Evolutionary conservation across 2,113 vertebrate species (phyloP), one percentile per base, ranked within the genome.

Genomic region (Pteronura brasiliensis): DNA sequence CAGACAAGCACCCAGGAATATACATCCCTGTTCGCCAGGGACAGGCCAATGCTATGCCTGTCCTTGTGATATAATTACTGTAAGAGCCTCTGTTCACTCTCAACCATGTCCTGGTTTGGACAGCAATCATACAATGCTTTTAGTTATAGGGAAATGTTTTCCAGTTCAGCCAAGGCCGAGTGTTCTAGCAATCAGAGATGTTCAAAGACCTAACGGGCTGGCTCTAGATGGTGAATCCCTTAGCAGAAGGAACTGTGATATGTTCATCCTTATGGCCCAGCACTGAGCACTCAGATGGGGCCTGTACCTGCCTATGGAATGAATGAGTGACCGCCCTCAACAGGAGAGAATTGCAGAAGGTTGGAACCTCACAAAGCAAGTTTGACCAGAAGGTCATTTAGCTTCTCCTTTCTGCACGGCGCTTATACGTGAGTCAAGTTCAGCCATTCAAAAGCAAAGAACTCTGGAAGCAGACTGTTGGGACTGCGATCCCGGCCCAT

Each of bases 171-270:
- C n/a, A 74, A 74, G 21, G 34, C 36, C 8, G 57, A 69, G 14
- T 39, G 76, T 86, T 88, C 74, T 21, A 39, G 6, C 6, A 23
- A 57, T 1, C 1, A 52, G 29, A 72, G 34, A 65, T 52, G 47
- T 63, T 79, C 21, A 0, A 57, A 34, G 44, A 52, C 17, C 14
- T 34, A 29, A 47, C 29, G 14, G 34, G 34, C 36, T 57, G 55
- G 23, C 57, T 69, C 44, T 65, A n/a, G 74, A 15, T 25, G 3
- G 4, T 2, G 9, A 29, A 12, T 11, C 44, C 21, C 36, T 20
- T 9, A 2, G 23, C 74, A 47, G 61, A 82, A 57, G 74, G 27
- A 49, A 29, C 10, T 18, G 47, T 52, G 47, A 34, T 0, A 0
- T 25, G 7, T 14, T 39, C 27, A 23, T 77, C 82, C 23, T 8